Conservation (phyloP, 1,140 invertebrate species). For the Stenopsyche tienmushanensis region DNA sequence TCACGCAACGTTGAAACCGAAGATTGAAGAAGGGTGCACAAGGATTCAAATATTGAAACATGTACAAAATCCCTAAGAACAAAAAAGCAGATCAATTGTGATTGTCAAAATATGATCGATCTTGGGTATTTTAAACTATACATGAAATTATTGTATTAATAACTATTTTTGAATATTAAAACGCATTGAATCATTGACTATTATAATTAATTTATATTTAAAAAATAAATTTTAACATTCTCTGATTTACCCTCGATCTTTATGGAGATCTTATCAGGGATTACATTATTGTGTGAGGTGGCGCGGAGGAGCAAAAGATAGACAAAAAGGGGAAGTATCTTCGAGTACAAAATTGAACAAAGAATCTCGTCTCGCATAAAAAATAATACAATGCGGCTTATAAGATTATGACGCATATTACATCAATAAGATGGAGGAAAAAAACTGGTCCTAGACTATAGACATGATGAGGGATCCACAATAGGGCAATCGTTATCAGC, state of each 20-base stretch:
- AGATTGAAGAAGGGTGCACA: conserved; percentile 11
- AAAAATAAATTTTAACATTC: neutral
- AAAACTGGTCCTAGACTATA: too few species aligned
- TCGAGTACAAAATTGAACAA: conserved; percentile 11
- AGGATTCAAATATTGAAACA: too few species aligned
- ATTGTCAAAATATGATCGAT: too few species aligned
- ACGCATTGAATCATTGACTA: too few species aligned
- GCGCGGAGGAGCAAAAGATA: conserved; percentile 9
- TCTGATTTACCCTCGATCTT: neutral
- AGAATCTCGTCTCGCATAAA: neutral
- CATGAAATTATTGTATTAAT: too few species aligned
- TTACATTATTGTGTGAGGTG: conserved; percentile 26
- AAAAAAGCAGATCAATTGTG: too few species aligned
- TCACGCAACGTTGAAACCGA: neutral
- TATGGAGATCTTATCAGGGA: conserved; percentile 30
- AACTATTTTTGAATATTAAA: too few species aligned
- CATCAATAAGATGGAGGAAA: neutral
- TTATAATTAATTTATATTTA: too few species aligned
- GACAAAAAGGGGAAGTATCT: conserved; percentile 15
- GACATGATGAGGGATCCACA: too few species aligned
- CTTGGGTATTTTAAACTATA: too few species aligned
- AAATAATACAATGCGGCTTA: neutral
- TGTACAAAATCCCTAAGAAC: too few species aligned
- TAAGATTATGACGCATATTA: conserved; percentile 8
- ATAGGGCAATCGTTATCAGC: too few species aligned